phyloP scores from a whole-genome alignment of 1,140 invertebrate genomes.

The Lerema accius region DNA sequence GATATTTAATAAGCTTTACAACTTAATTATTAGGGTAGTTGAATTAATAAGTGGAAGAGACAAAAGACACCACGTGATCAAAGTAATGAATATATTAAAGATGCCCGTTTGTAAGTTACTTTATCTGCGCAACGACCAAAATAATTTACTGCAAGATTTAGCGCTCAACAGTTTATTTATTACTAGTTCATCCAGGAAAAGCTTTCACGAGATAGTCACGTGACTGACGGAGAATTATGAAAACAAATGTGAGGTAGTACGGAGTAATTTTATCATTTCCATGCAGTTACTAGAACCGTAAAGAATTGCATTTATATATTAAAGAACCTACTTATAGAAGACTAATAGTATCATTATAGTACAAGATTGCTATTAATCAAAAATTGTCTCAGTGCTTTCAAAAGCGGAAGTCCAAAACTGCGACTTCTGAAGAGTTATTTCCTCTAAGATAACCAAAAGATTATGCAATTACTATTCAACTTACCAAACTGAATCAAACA shows the following conservation, averaged over 20 bases:
- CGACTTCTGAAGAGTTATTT: too few relatives aligned
- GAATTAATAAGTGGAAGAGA: too few relatives aligned
- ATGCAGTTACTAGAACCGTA: background rate
- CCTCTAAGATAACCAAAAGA: background rate
- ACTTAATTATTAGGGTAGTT: too few relatives aligned
- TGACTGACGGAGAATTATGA: background rate
- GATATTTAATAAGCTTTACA: too few relatives aligned
- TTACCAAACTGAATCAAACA: constrained; percentile 50
- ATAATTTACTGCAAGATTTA: too few relatives aligned
- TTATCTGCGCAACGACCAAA: too few relatives aligned
- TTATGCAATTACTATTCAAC: constrained; percentile 34
- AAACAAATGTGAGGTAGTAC: background rate
- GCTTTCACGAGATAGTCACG: background rate
- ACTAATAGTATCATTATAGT: background rate
- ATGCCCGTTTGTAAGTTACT: too few relatives aligned
- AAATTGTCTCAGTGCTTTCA: background rate
- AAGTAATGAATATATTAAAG: too few relatives aligned
- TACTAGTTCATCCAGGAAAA: background rate
- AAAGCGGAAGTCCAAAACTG: background rate
- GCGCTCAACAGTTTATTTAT: too few relatives aligned
- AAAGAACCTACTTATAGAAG: too few relatives aligned
- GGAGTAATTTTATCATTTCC: background rate
- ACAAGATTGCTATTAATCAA: background rate
- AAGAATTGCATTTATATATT: background rate
- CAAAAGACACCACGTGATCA: too few relatives aligned